These are phyloP conservation scores for Thecophora atra DNA, from an alignment of 2,888 invertebrate species.

Conservation along the genomic window DNA sequence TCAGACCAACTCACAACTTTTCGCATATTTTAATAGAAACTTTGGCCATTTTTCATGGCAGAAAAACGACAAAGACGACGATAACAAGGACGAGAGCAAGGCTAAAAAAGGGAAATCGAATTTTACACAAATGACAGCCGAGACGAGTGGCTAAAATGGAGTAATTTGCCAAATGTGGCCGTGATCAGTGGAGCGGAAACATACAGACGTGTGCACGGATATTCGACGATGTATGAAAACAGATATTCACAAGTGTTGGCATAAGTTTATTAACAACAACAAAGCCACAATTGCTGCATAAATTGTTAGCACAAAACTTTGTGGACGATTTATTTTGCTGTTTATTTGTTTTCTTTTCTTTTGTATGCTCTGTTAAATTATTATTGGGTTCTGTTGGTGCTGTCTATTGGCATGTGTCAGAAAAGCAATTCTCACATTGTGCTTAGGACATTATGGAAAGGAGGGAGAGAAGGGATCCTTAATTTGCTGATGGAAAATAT, in stretches of 20 bases:
- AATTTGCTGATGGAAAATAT: neutral
- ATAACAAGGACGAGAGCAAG: neutral
- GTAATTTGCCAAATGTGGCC: slow-evolving; percentile 10
- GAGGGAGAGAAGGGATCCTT: neutral
- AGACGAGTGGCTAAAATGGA: slow-evolving; percentile 6
- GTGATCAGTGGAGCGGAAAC: neutral
- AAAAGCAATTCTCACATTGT: slow-evolving; percentile 1
- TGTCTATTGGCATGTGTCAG: neutral
- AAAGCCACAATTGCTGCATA: neutral
- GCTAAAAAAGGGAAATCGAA: slow-evolving; percentile 23
- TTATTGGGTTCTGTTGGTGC: neutral
- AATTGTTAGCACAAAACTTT: slow-evolving; percentile 7
- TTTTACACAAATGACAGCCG: slow-evolving; percentile 24
- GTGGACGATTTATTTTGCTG: neutral
- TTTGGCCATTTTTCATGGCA: neutral
- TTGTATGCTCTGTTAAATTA: neutral
- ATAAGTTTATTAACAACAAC: neutral
- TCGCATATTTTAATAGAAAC: slow-evolving; percentile 8
- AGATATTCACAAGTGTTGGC: neutral
- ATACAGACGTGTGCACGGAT: neutral
- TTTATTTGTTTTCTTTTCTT: neutral
- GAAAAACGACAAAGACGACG: too few species aligned
- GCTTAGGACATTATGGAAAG: neutral
- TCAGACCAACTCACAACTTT: neutral
- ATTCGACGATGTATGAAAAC: neutral